A percentile compares a stretch with the other conserved stretches of the same genome.
Conservation (phyloP, 2,113 vertebrate species). For the Tricholaema leucomelas region DNA sequence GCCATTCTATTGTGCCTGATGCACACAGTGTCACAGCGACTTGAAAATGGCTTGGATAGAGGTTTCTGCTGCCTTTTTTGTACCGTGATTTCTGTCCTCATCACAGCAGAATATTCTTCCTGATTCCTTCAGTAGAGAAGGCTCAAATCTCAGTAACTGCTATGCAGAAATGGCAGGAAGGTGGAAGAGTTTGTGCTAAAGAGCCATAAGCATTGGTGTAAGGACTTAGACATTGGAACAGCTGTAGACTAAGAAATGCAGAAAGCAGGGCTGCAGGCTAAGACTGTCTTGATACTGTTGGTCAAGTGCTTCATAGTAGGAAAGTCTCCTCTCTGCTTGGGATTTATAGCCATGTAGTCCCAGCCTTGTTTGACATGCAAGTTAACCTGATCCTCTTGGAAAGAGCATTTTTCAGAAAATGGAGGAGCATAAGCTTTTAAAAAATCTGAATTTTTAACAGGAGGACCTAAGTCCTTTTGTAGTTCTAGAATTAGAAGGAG, state of each 20-base stretch:
- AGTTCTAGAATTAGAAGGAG: background rate
- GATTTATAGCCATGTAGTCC: background rate
- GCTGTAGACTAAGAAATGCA: background rate
- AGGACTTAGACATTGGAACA: background rate
- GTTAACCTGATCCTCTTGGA: background rate
- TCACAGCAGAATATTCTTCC: background rate
- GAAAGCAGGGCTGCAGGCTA: background rate
- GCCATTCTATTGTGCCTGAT: background rate
- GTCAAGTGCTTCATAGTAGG: background rate
- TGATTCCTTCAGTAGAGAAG: background rate
- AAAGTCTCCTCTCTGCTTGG: background rate
- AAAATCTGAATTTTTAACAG: background rate
- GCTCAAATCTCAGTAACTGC: background rate
- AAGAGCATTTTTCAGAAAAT: background rate
- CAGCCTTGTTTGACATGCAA: fast-evolving
- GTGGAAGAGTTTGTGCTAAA: background rate
- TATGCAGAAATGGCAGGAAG: background rate
- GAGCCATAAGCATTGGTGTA: background rate
- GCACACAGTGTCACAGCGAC: fast-evolving
- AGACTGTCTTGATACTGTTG: background rate
- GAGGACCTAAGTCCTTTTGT: background rate
- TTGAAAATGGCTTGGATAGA: background rate
- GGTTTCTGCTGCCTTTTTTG: background rate
- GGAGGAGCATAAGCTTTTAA: background rate
- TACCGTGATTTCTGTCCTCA: background rate